Conservation (phyloP, 2,113 vertebrate genomes). For the Nipponia nippon region DNA sequence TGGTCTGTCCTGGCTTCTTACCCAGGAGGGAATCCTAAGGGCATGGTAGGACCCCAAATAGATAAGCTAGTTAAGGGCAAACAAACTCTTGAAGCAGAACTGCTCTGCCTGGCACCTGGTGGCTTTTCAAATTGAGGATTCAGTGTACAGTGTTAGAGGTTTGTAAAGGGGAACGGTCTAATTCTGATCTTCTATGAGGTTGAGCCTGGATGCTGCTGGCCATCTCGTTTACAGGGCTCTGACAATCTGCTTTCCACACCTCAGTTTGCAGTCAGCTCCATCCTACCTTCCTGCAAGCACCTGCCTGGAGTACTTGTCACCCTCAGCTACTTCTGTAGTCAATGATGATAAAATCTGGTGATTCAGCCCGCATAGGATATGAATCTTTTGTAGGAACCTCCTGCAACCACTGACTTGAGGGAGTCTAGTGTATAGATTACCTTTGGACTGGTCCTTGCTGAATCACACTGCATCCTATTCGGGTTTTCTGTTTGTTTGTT, state of each 20-base stretch:
- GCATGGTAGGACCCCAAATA: neutral
- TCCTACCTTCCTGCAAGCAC: neutral
- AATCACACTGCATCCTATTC: rapidly evolving
- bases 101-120: neutral
- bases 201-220: neutral
- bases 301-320: neutral
- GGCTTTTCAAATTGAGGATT: neutral
- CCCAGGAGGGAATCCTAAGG: neutral
- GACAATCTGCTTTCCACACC: neutral
- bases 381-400: neutral
- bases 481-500: neutral
- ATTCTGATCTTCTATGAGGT: neutral
- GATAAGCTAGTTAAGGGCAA: neutral
- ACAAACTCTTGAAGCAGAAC: neutral
- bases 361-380: rapidly evolving
- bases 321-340: neutral
- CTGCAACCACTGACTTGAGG: neutral
- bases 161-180: neutral
- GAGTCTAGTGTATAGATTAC: neutral
- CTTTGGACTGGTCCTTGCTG: neutral
- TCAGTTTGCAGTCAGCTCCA: neutral
- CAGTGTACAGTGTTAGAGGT: neutral
- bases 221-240: rapidly evolving
- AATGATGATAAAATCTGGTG: neutral
- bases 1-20: neutral